Evolutionary conservation across 2,797 vertebrate genomes (phyloP).

Genomic region (Lycodopsis pacificus): DNA sequence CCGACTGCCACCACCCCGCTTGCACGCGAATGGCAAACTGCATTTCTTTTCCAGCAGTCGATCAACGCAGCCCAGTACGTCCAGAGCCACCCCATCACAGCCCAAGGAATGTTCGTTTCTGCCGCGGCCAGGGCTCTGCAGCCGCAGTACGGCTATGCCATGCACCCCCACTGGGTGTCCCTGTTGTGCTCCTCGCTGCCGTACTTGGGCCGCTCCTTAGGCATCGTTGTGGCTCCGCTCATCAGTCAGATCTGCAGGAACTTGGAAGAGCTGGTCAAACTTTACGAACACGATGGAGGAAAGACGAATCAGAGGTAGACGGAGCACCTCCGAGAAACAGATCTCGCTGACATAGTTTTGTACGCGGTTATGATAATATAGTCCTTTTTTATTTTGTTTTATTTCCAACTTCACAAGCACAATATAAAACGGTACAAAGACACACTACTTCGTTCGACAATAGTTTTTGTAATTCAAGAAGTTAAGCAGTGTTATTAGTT

Average conservation of each 20-base stretch:
- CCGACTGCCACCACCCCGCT: constrained; percentile 80
- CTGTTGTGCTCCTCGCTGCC: constrained; percentile 92
- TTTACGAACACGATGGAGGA: constrained; percentile 91
- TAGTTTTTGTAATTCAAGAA: neutral
- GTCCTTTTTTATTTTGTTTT: neutral
- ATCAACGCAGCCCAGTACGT: constrained; percentile 92
- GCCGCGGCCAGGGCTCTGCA: constrained; percentile 93
- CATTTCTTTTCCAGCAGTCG: constrained; percentile 93
- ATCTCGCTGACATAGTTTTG: neutral
- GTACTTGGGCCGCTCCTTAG: constrained; percentile 93
- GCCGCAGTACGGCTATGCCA: constrained; percentile 92
- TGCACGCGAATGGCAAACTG: constrained; percentile 93
- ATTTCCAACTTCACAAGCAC: neutral
- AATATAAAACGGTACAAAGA: neutral
- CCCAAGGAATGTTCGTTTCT: constrained; percentile 95
- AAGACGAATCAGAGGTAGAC: constrained; percentile 86
- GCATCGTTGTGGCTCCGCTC: constrained; percentile 93
- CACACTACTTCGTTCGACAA: neutral
- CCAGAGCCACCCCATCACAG: constrained; percentile 92
- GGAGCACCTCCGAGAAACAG: neutral
- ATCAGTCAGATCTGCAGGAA: constrained; percentile 95
- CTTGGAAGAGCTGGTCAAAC: constrained; percentile 93
- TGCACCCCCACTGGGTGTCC: constrained; percentile 96
- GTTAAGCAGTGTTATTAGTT: neutral
- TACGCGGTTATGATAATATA: neutral